These are phyloP conservation scores for Zaprionus africanus DNA, from an alignment of 1,140 invertebrate genomes.

Conservation along the genomic window DNA sequence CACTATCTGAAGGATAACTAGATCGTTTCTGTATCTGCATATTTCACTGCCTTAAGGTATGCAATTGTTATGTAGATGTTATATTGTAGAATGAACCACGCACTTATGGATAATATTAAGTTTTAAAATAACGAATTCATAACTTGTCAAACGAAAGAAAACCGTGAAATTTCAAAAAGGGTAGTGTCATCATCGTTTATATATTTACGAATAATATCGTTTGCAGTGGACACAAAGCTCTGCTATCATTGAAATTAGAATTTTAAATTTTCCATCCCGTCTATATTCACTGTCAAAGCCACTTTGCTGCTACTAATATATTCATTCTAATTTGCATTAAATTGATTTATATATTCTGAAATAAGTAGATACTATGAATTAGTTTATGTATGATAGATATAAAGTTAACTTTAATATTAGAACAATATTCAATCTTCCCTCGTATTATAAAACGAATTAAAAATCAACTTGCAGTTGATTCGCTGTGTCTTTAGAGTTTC, in stretches of 20 bases:
- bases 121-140: no score
- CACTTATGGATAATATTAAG: no score
- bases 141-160: neutral
- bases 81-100: no score
- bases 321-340: neutral
- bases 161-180: neutral
- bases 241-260: neutral
- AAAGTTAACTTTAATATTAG: no score
- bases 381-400: neutral
- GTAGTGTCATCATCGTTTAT: neutral
- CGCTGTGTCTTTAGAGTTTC: neutral
- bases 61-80: no score
- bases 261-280: neutral
- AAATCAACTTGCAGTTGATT: neutral
- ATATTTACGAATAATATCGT: neutral
- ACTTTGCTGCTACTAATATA: neutral
- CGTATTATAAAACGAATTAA: neutral
- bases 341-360: neutral
- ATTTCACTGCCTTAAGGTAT: no score
- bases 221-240: neutral
- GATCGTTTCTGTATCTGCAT: no score
- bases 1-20: neutral
- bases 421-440: neutral
- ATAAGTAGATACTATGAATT: neutral
- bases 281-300: neutral